A percentile compares a stretch with the other conserved stretches of the same genome.
These are phyloP conservation scores for Steinernema scapterisci DNA, from an alignment of 2,888 invertebrate genomes.

Conservation along the genomic window DNA sequence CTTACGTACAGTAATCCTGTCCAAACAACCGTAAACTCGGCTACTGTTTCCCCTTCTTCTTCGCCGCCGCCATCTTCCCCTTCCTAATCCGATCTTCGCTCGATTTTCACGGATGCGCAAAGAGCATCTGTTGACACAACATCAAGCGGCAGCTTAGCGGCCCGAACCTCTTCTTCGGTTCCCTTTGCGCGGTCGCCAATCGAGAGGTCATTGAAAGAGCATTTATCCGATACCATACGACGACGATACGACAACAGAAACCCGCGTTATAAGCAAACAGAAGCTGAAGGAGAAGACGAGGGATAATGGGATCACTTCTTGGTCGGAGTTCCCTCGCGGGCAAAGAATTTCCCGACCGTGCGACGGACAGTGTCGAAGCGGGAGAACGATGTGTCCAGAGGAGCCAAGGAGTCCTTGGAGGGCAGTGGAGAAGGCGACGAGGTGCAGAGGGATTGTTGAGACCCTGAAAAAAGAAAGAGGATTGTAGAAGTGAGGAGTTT, in stretches of 20 bases:
- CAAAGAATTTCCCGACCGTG: slow-evolving; percentile 25
- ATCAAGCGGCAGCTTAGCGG: slow-evolving; percentile 3
- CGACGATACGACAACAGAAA: background rate
- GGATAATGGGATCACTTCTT: background rate
- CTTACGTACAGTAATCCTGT: too few species aligned
- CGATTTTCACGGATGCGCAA: slow-evolving; percentile 33
- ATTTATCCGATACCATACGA: slow-evolving; percentile 26
- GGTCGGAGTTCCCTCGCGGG: background rate
- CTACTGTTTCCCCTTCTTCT: too few species aligned
- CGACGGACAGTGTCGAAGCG: slow-evolving; percentile 24
- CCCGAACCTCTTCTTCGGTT: slow-evolving; percentile 15
- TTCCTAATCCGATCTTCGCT: slow-evolving; percentile 18
- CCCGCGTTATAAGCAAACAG: background rate
- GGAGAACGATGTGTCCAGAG: background rate
- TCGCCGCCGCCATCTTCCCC: background rate
- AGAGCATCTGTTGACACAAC: slow-evolving; percentile 32
- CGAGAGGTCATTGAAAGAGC: slow-evolving; percentile 13
- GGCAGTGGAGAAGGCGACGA: slow-evolving; percentile 21
- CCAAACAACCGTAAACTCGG: too few species aligned
- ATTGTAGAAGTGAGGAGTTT: background rate
- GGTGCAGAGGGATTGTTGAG: background rate
- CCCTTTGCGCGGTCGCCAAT: slow-evolving; percentile 14
- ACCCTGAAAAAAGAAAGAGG: background rate
- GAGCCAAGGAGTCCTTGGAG: background rate
- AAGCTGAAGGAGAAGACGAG: background rate